Evolutionary conservation across 2,113 vertebrate species (phyloP), one percentile per base, ranked within the genome.

Genomic region (Corythoichthys haematopterus): DNA sequence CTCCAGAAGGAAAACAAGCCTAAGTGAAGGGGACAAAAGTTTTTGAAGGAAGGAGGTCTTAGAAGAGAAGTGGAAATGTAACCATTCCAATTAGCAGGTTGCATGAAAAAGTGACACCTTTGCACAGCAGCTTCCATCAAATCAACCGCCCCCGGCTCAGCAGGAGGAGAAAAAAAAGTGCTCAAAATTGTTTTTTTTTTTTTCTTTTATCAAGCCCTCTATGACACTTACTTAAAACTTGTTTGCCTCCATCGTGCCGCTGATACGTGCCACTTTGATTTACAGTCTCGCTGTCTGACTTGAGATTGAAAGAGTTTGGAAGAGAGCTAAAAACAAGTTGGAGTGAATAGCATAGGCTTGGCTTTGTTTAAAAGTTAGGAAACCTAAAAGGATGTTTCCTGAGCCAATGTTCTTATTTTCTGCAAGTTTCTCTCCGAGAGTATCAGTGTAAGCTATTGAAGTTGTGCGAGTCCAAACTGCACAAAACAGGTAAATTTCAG

Each of bases 161-260:
- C 74, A 13, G 80, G 78, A 61, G 79, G 74, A 79, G 68, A 68
- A 72, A 13, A 28, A n/a, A 28, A 45, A 28, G 66, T 73, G 70
- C 80, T 85, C 79, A 71, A 79, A 88, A 86, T 81, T 79, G 81
- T 82, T 84, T 76, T 80, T 76, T 81, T 77, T 76, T 80, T 76
- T 81, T 77, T 71, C 84, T 86, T 88, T 88, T 81, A 88, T 85
- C 82, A 82, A 82, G 74, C 76, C 71, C 86, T 86, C 79, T 69
- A 68, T 85, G 86, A 86, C 86, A 86, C 86, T 85, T 84, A 78
- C 82, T 88, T 82, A 84, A 81, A 78, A 80, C 83, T 84, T 70
- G 77, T 79, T 74, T 84, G 78, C 84, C 82, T 83, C 84, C 53
- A 74, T 68, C 74, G 68, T 74, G 71, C 82, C 62, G 73, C 77